These are phyloP conservation scores for Psilanteris sp. DNA, from an alignment of 1,140 invertebrate genomes.

Conservation along the genomic window DNA sequence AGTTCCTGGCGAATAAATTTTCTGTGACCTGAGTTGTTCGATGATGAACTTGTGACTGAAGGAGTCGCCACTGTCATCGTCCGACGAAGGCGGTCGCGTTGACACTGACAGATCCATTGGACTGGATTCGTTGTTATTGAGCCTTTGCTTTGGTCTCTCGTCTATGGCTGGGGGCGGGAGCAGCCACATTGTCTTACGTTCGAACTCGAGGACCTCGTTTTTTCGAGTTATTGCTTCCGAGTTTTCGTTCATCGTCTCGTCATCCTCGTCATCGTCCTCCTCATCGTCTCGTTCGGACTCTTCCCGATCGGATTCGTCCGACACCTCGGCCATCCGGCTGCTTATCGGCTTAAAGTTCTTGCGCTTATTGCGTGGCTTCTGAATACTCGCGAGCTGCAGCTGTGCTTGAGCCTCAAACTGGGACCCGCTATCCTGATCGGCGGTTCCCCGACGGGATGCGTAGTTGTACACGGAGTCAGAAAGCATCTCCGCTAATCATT, in stretches of 20 bases:
- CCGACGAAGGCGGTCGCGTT: constrained; percentile 75
- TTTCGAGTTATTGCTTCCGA: constrained; percentile 63
- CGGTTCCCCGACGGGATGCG: constrained; percentile 74
- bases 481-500: constrained; percentile 78
- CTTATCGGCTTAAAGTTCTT: constrained; percentile 82
- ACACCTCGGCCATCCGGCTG: constrained; percentile 80
- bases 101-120: constrained; percentile 78
- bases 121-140: constrained; percentile 78
- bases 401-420: constrained; percentile 74
- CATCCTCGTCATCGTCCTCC: constrained; percentile 70
- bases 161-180: constrained; percentile 54
- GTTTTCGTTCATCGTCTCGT: constrained; percentile 66
- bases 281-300: constrained; percentile 69
- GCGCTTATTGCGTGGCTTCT: constrained; percentile 80
- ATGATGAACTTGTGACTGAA: constrained; percentile 77
- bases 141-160: constrained; percentile 73
- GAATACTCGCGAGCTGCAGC: constrained; percentile 75
- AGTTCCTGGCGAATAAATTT: constrained; percentile 74
- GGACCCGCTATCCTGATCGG: constrained; percentile 77
- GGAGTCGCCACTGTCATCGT: constrained; percentile 76
- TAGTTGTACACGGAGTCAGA: constrained; percentile 80
- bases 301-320: constrained; percentile 73
- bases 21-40: constrained; percentile 75
- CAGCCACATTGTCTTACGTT: constrained; percentile 73
- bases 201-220: constrained; percentile 73